Evolutionary conservation across 2,888 invertebrate species (phyloP).

Genomic region (Choristoneura rosaceana): DNA sequence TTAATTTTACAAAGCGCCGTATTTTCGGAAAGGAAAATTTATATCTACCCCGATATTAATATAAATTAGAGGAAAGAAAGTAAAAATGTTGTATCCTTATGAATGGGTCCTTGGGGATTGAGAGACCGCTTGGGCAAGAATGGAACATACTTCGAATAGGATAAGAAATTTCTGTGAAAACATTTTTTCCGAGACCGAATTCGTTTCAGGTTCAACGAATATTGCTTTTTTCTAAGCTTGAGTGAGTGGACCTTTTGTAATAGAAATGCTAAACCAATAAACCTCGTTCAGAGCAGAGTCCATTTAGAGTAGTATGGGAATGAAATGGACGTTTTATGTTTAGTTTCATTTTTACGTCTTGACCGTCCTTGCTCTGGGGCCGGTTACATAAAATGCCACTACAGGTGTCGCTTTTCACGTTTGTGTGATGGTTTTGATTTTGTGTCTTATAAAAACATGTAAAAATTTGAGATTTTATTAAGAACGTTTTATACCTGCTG

Average conservation of each 20-base stretch:
- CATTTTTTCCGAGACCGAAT: constrained; percentile 20
- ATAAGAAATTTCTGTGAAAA: constrained; percentile 21
- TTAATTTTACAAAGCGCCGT: constrained; percentile 35
- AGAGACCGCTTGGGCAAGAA: constrained; percentile 4
- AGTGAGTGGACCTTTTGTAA: constrained; percentile 22
- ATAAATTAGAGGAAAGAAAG: constrained; percentile 34
- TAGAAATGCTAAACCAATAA: constrained; percentile 26
- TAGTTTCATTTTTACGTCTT: constrained; percentile 18
- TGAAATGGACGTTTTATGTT: constrained; percentile 7
- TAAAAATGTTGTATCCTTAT: constrained; percentile 30
- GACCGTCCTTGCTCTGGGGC: constrained; percentile 16
- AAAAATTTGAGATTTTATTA: too few species aligned
- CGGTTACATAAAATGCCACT: neutral
- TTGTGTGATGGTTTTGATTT: too few species aligned
- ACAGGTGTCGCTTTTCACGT: too few species aligned
- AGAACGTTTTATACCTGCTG: too few species aligned
- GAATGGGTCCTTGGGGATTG: constrained; percentile 24
- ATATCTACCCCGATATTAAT: constrained; percentile 31
- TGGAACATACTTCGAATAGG: constrained; percentile 22
- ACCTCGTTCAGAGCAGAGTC: constrained; percentile 12
- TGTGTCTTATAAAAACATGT: too few species aligned
- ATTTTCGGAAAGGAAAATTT: constrained; percentile 31
- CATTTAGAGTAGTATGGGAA: constrained; percentile 18
- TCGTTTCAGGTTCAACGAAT: constrained; percentile 25
- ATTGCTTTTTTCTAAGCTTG: constrained; percentile 28